Evolutionary conservation across 2,797 vertebrate genomes (phyloP).

Genomic region (Galagoides demidoff): DNA sequence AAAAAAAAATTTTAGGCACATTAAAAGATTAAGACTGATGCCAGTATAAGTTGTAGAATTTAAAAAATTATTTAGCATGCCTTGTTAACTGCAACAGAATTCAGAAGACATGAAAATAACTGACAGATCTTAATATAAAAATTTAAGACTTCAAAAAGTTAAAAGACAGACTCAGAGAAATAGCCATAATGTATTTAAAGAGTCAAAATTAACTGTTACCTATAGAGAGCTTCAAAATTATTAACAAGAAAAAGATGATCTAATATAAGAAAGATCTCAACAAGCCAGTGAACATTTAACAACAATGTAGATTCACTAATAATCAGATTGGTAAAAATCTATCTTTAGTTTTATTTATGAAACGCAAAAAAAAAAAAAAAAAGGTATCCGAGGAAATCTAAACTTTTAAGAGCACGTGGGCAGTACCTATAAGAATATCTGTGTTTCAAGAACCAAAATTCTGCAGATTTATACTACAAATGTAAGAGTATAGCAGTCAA

Average conservation of each 20-base stretch:
- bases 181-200: neutral
- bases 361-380: neutral
- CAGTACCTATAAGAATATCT: neutral
- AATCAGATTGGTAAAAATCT: neutral
- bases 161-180: neutral
- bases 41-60: neutral
- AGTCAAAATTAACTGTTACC: neutral
- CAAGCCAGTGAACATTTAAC: neutral
- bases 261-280: neutral
- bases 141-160: neutral
- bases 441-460: neutral
- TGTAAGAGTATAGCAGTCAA: neutral
- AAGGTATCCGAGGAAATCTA: neutral
- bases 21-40: constrained; percentile 14
- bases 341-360: neutral
- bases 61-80: neutral
- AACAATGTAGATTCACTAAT: neutral
- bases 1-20: neutral
- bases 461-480: neutral
- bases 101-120: constrained; percentile 33
- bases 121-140: neutral
- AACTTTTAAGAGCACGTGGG: neutral
- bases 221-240: neutral
- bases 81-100: constrained; percentile 8
- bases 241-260: neutral